These are phyloP conservation scores for Ashinkailepas kermadecensis DNA, from an alignment of 2,888 invertebrate species.

Conservation along the genomic window DNA sequence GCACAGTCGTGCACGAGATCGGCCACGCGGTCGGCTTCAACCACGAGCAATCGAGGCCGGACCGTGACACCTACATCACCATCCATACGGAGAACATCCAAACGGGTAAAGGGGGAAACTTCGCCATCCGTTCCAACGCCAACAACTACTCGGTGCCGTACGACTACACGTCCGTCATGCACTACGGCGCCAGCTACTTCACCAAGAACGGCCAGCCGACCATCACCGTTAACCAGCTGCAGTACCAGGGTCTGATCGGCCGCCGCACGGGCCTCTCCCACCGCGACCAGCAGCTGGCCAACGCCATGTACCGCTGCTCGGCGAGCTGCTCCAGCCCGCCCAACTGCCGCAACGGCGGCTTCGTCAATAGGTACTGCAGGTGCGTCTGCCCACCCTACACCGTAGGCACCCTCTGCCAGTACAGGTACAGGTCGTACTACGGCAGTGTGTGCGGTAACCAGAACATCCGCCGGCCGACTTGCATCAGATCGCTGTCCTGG, in stretches of 20 bases:
- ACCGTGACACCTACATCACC: constrained; percentile 17
- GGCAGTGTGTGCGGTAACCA: background rate
- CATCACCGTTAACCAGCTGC: constrained; percentile 18
- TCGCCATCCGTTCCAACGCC: background rate
- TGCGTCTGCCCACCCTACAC: background rate
- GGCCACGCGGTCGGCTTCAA: constrained; percentile 27
- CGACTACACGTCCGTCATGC: constrained; percentile 26
- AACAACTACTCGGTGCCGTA: background rate
- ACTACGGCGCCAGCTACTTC: constrained; percentile 18
- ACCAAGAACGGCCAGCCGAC: constrained; percentile 21
- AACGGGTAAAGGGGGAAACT: background rate
- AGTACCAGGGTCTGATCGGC: constrained; percentile 4
- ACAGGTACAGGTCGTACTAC: background rate
- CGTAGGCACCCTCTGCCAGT: background rate
- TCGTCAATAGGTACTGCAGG: background rate
- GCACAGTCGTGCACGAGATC: constrained; percentile 26
- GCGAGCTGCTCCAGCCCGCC: too few relatives aligned
- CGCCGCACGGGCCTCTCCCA: constrained; percentile 13
- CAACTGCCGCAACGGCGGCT: background rate
- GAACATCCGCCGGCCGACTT: background rate
- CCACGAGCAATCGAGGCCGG: constrained; percentile 26
- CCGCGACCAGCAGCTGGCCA: background rate
- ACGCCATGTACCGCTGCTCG: too few relatives aligned
- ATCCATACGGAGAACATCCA: background rate
- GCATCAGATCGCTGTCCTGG: constrained; percentile 21